Percentiles rank a stretch among this genome's conserved stretches.
Conservation (phyloP, 2,888 invertebrate genomes). For the Molanna angustata region DNA sequence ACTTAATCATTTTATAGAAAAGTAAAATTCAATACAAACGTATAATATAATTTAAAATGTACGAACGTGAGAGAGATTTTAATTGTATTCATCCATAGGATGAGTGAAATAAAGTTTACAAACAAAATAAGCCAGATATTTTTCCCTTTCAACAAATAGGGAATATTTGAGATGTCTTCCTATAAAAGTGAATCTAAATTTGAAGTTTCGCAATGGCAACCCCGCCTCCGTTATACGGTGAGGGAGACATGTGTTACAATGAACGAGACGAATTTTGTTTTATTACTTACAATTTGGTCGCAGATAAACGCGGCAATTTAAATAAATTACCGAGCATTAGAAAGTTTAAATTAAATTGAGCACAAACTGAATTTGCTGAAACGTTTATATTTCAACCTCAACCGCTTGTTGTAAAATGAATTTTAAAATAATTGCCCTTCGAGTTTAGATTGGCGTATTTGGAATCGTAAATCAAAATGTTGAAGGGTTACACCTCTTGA, state of each 20-base stretch:
- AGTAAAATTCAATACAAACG: too few species aligned
- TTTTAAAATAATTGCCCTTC: neutral
- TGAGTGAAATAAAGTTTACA: too few species aligned
- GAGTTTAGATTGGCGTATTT: neutral
- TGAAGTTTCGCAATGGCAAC: too few species aligned
- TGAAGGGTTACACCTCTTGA: neutral
- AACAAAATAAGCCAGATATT: too few species aligned
- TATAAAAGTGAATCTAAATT: too few species aligned
- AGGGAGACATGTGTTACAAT: constrained; percentile 8
- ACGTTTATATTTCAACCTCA: neutral
- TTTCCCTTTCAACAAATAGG: too few species aligned
- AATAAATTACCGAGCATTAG: constrained; percentile 18
- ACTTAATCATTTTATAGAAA: too few species aligned
- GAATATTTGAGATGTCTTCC: too few species aligned
- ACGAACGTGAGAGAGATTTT: too few species aligned
- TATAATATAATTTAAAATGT: too few species aligned
- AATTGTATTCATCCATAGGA: too few species aligned
- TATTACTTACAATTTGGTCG: constrained; percentile 14
- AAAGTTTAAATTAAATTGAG: constrained; percentile 18
- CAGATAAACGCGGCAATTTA: constrained; percentile 18
- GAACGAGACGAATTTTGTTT: constrained; percentile 12
- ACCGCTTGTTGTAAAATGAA: neutral
- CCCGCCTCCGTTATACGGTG: too few species aligned
- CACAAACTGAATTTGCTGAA: constrained; percentile 16
- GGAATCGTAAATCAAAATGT: neutral